phyloP scores from a whole-genome alignment of 2,888 invertebrate species.

The Microplitis manilae region DNA sequence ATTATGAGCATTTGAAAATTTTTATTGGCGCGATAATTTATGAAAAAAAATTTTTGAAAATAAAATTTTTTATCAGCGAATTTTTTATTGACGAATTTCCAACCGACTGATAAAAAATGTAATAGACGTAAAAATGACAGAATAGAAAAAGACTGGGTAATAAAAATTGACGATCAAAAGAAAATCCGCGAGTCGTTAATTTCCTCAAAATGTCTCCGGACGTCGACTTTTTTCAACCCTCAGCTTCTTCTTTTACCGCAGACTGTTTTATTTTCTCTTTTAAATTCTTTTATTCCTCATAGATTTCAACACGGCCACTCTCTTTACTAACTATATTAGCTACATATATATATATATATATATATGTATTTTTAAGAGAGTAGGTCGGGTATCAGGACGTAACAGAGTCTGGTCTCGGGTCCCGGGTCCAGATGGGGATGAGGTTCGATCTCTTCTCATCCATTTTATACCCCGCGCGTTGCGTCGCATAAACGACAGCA shows the following conservation, averaged over 20 bases:
- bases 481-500: conserved; percentile 37
- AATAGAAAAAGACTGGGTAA: background rate
- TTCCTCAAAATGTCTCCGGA: conserved; percentile 52
- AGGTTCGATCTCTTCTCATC: conserved; percentile 48
- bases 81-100: no score
- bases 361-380: background rate
- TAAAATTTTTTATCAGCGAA: no score
- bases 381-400: conserved; percentile 24
- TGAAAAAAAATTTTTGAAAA: no score
- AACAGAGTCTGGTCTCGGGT: background rate
- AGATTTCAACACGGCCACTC: background rate
- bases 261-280: conserved; percentile 31
- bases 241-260: conserved; percentile 21
- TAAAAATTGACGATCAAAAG: conserved; percentile 58
- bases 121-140: no score
- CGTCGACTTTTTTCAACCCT: conserved; percentile 24
- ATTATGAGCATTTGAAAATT: background rate
- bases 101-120: no score
- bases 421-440: background rate
- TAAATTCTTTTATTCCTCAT: background rate
- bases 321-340: background rate
- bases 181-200: conserved; percentile 58
- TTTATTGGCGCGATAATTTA: background rate
- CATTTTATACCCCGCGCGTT: conserved; percentile 44
- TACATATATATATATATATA: conserved; percentile 7